phyloP scores from a whole-genome alignment of 2,113 vertebrate species.

The Pollimyrus isidori region DNA sequence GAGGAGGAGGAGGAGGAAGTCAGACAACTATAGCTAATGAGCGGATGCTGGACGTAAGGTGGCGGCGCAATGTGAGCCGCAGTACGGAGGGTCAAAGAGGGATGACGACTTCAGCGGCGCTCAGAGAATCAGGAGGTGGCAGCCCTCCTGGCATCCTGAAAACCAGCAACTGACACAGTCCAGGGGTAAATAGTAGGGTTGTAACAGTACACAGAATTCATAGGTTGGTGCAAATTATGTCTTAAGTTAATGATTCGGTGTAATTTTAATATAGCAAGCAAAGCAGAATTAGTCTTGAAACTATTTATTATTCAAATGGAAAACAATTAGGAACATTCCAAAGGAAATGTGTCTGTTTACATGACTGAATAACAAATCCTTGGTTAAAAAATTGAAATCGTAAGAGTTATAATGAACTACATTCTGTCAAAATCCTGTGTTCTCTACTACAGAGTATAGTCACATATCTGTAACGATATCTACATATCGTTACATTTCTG shows the following conservation, averaged over 20 bases:
- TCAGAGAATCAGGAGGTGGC: not conserved
- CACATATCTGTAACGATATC: too few relatives aligned
- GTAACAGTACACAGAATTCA: not conserved
- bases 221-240: not conserved
- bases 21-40: not conserved
- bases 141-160: not conserved
- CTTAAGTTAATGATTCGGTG: not conserved
- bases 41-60: not conserved
- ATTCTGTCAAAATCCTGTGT: not conserved
- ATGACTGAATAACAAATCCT: not conserved
- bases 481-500: too few relatives aligned
- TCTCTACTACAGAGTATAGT: too few relatives aligned
- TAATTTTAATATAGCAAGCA: not conserved
- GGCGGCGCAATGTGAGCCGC: not conserved
- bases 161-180: not conserved
- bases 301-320: not conserved
- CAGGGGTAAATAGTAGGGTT: not conserved
- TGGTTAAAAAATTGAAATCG: too few relatives aligned
- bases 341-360: not conserved
- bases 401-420: not conserved
- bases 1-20: slow-evolving; percentile 16
- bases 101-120: not conserved
- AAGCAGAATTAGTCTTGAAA: not conserved
- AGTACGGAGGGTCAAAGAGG: not conserved
- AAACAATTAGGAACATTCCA: not conserved